These are phyloP conservation scores for Drosophila aff. DNA, from an alignment of 1,140 invertebrate species.

Conservation along the genomic window DNA sequence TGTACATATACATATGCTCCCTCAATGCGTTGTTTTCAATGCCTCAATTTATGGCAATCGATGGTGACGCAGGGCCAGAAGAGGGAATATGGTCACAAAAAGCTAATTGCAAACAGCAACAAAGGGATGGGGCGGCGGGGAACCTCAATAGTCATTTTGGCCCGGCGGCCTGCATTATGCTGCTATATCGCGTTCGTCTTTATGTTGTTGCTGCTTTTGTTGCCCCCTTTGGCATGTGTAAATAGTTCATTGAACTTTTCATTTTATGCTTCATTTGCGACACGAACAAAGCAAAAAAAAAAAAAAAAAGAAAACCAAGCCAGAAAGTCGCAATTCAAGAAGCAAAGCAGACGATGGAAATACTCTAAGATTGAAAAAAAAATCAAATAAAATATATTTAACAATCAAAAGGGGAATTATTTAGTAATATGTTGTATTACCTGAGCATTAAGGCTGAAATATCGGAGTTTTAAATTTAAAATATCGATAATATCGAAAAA, in stretches of 20 bases:
- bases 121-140: background rate
- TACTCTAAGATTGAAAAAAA: slow-evolving; percentile 4
- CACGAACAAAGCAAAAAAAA: slow-evolving; percentile 52
- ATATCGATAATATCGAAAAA: background rate
- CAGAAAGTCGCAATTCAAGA: slow-evolving; percentile 5
- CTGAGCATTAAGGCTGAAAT: background rate
- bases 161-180: slow-evolving; percentile 68
- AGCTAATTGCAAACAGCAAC: slow-evolving; percentile 63
- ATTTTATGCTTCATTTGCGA: slow-evolving; percentile 73
- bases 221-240: slow-evolving; percentile 51
- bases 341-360: background rate
- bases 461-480: background rate
- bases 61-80: slow-evolving; percentile 16
- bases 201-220: slow-evolving; percentile 8
- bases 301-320: slow-evolving; percentile 14
- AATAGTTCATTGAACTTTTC: slow-evolving; percentile 75
- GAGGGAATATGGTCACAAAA: slow-evolving; percentile 45
- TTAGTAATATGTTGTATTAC: background rate
- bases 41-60: slow-evolving; percentile 70
- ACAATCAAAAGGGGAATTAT: too few species aligned
- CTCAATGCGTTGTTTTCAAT: slow-evolving; percentile 55
- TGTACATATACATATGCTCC: background rate
- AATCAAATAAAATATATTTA: background rate
- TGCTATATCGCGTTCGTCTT: slow-evolving; percentile 27
- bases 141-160: slow-evolving; percentile 52